Evolutionary conservation across 2,113 vertebrate species (phyloP), one percentile per base, ranked within the genome.

Genomic region (Aviceda subcristata): DNA sequence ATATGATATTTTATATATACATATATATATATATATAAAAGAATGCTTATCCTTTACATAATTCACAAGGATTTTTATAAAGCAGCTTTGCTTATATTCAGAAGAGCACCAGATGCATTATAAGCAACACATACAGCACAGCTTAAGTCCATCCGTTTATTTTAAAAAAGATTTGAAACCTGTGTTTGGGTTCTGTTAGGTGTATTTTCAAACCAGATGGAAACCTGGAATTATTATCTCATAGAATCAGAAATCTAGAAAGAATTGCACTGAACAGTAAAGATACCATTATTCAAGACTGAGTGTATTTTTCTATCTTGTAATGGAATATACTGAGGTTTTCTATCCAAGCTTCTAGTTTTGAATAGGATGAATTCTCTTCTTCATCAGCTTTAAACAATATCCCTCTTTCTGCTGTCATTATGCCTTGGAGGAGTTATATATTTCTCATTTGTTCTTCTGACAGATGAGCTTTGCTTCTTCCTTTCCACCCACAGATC

Each of bases 401-500:
- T 88, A 68, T 55, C 84, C 83, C 39, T 83, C 92, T 95, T 92
- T 84, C 53, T 80, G 63, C 87, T 95, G 94, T 92, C 92, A 64
- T 94, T 92, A 59, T 87, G 85, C 82, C 92, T 87, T 67, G 39
- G 53, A 95, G 89, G 82, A 91, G 82, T 89, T 92, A 77, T 51
- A 16, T 55, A 69, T 88, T 79, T 66, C 21, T 77, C 89, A 36
- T 93, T 87, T 91, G 68, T 97, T 95, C 93, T 94, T 46, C 50
- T 87, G 87, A 96, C 89, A 93, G 91, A 94, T 86, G 75, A 96
- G 94, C 53, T 93, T 94, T 87, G 62, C 92, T 85, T 71, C 96
- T 95, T 93, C 82, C 53, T 96, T 97, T 95, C 93, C 95, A 93
- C 91, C 94, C 86, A 95, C 92, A 43, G 94, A 76, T 95, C 92